phyloP scores from a whole-genome alignment of 2,797 vertebrate genomes.

The Phataginus tetradactyla region DNA sequence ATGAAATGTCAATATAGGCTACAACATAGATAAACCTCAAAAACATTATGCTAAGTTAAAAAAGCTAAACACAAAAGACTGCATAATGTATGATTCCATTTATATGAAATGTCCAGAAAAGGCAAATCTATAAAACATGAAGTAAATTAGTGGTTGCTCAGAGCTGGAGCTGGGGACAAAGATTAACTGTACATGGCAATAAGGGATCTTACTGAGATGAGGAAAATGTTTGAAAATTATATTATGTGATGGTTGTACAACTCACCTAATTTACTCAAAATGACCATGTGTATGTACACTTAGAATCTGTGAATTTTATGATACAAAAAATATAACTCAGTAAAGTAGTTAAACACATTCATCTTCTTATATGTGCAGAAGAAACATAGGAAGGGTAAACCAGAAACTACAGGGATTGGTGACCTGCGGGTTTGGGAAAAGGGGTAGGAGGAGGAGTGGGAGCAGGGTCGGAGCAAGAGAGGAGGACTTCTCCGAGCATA shows the following conservation, averaged over 20 bases:
- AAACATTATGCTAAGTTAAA: neutral
- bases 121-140: neutral
- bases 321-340: neutral
- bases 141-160: neutral
- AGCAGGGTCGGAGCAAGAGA: neutral
- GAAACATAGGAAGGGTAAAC: neutral
- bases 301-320: neutral
- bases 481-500: neutral
- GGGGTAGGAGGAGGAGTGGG: neutral
- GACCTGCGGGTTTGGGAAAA: neutral
- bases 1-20: neutral
- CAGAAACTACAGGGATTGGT: neutral
- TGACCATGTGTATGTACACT: neutral
- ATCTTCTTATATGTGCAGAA: conserved; percentile 8
- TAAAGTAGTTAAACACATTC: conserved; percentile 9
- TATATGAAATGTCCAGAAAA: neutral
- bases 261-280: neutral
- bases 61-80: neutral
- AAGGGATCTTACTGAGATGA: neutral
- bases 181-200: neutral
- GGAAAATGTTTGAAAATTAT: neutral
- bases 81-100: neutral
- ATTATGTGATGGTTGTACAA: neutral
- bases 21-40: neutral
- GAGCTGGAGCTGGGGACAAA: neutral